A percentile compares a stretch with the other conserved stretches of the same genome.
Conservation (phyloP, 2,113 vertebrate species). For the Platysternon megacephalum region DNA sequence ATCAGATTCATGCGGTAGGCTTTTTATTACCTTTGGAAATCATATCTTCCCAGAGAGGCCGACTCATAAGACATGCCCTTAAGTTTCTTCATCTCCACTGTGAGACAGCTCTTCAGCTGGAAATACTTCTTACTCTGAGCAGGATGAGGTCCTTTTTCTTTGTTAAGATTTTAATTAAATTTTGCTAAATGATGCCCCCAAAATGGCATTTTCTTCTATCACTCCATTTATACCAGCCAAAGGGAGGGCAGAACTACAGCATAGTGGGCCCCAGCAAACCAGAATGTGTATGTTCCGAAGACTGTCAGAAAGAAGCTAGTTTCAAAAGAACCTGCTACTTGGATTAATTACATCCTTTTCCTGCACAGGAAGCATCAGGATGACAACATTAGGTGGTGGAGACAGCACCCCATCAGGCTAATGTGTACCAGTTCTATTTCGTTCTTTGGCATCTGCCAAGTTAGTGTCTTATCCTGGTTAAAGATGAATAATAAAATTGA, state of each 20-base stretch:
- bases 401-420: neutral
- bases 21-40: neutral
- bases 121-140: neutral
- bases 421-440: neutral
- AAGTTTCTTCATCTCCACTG: neutral
- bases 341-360: slow-evolving; percentile 66
- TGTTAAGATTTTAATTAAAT: neutral
- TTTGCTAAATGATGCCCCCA: slow-evolving; percentile 11
- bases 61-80: neutral
- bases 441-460: slow-evolving; percentile 20
- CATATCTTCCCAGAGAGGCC: neutral
- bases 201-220: slow-evolving; percentile 1
- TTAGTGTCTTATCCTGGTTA: neutral
- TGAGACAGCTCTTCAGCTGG: slow-evolving; percentile 9
- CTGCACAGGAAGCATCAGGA: slow-evolving; percentile 55
- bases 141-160: slow-evolving; percentile 16
- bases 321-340: slow-evolving; percentile 66
- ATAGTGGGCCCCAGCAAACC: slow-evolving; percentile 36
- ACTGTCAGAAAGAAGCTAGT: slow-evolving; percentile 50
- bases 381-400: slow-evolving; percentile 24
- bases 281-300: slow-evolving; percentile 57
- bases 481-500: neutral
- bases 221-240: slow-evolving; percentile 31
- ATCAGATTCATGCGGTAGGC: neutral
- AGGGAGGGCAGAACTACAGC: slow-evolving; percentile 49